Conservation (phyloP, 2,888 invertebrate species). For the Cephus sareptanus region DNA sequence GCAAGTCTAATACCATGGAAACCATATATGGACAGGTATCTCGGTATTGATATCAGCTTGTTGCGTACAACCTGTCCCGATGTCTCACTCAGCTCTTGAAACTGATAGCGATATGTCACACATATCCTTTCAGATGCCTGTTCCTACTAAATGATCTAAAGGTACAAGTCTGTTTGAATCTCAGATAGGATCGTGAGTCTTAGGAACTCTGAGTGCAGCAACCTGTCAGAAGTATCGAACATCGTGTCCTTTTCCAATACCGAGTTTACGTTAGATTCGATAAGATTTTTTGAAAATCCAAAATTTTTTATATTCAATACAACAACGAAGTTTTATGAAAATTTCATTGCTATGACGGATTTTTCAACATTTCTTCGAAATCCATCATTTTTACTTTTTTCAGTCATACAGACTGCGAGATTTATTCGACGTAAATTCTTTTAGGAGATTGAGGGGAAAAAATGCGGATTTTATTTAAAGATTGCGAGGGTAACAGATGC, state of each 20-base stretch:
- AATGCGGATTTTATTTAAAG: neutral
- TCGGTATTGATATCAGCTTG: neutral
- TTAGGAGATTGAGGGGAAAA: neutral
- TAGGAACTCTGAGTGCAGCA: neutral
- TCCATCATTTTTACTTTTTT: neutral
- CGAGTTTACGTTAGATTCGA: neutral
- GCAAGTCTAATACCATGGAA: neutral
- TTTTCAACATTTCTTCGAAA: neutral
- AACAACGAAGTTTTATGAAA: no score
- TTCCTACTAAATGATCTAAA: neutral
- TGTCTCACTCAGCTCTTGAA: neutral
- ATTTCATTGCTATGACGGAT: neutral
- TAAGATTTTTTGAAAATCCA: neutral
- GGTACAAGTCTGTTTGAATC: neutral
- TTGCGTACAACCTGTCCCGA: neutral
- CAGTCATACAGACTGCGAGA: neutral
- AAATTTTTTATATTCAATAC: no score
- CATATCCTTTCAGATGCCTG: neutral
- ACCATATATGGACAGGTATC: neutral
- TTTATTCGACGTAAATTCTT: neutral
- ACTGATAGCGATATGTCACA: neutral
- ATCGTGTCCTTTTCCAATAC: neutral
- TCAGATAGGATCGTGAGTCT: neutral
- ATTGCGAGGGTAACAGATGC: neutral
- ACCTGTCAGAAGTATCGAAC: neutral